Base-by-base conservation (phyloP, 2,888 invertebrate species). In the Tupiocoris notatus region DNA sequence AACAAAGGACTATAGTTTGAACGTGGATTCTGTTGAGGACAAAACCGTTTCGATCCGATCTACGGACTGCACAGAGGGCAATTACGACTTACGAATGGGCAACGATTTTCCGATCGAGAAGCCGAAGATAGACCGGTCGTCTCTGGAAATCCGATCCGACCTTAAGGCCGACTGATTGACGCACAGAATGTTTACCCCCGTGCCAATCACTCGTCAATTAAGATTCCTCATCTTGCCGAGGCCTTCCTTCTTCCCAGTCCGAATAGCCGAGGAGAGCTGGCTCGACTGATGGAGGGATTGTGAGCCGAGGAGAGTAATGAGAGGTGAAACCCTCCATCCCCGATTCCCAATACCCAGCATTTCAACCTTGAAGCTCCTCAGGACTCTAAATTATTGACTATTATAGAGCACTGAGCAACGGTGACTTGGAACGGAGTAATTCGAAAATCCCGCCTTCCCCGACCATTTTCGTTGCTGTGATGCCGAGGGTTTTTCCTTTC, bases 201-300 rank as follows among this genome's bases (percentile, higher is more conserved):
- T 73, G 75, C 65, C 75, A 75, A 75, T 75, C 75, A 75, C 75
- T 75, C 75, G 75, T 75, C 75, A 75, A 75, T 75, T 75, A 75
- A 75, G 75, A 65, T 75, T 75, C 75, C 73, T 73, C 73, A 39
- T 18, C 65, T 63, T 62, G 12, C 39, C 3, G 12, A 3, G 39
- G 39, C 39, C 39, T 73, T 20, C 73, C 73, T 73, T 21, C 61
- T 17, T 68, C 61, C 73, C 22, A 54, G 62, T 25, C 22, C 3
- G n/a, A 25, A 39, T 18, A 25, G 20, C 65, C 39, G 25, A 23
- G 25, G 20, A 20, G 57, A 21, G 67, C n/a, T 39, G 39, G 39
- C 39, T 18, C 59, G 73, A 62, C 73, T 73, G 73, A 73, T 73
- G 39, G 39, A 73, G 73, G 73, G 73, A 73, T 73, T 73, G 73